These are phyloP conservation scores for Myocastor coypus DNA, from an alignment of 2,113 vertebrate species.

Conservation along the genomic window DNA sequence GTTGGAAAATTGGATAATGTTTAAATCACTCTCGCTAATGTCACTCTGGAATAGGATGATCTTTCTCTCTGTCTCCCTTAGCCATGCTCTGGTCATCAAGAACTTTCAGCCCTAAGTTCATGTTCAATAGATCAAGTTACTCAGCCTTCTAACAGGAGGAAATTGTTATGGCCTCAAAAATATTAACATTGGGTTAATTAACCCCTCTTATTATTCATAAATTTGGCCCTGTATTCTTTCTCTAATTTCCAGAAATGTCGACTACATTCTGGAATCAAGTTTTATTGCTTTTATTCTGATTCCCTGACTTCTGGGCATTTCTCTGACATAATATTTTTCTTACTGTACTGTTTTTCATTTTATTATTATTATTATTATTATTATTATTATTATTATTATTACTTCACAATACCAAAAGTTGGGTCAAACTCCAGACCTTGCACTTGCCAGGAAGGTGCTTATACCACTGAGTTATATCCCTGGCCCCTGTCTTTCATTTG, in stretches of 20 bases:
- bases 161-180: not conserved
- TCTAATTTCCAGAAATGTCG: constrained; percentile 12
- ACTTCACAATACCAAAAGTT: no score
- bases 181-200: not conserved
- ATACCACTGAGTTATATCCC: no score
- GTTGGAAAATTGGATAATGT: not conserved
- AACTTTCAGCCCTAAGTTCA: not conserved
- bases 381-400: no score
- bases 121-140: not conserved
- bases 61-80: not conserved
- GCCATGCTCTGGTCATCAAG: not conserved
- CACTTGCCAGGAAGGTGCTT: no score
- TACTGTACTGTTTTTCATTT: not conserved
- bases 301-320: not conserved
- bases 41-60: not conserved
- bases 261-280: constrained; percentile 21
- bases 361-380: not conserved
- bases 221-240: not conserved
- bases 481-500: no score
- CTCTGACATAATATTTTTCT: not conserved
- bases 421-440: no score
- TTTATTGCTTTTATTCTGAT: not conserved
- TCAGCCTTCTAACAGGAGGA: not conserved
- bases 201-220: not conserved
- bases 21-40: not conserved